Evolutionary conservation across 2,888 invertebrate genomes (phyloP).

Genomic region (Diarsia dahlii): DNA sequence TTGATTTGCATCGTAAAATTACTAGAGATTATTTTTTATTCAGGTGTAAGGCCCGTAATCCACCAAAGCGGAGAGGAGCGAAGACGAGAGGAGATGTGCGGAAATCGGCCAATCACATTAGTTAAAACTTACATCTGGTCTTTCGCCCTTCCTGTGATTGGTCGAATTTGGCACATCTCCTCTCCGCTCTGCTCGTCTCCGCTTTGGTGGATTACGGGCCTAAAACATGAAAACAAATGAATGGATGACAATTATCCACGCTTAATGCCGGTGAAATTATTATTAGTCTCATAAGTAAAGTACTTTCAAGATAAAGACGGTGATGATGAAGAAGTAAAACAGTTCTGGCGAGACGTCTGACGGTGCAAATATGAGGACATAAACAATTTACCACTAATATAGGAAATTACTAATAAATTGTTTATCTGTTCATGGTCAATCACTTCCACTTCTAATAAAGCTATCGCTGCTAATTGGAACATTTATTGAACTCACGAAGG

Average conservation of each 20-base stretch:
- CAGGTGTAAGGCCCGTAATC: too few relatives aligned
- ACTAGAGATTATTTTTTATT: not conserved
- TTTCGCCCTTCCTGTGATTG: too few relatives aligned
- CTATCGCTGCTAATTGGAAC: not conserved
- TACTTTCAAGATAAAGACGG: not conserved
- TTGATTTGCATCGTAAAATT: not conserved
- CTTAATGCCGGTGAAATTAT: too few relatives aligned
- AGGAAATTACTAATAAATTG: not conserved
- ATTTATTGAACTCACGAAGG: not conserved
- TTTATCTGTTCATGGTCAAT: not conserved
- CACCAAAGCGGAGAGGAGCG: too few relatives aligned
- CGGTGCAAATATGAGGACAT: not conserved
- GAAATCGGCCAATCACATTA: too few relatives aligned
- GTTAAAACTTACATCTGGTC: too few relatives aligned
- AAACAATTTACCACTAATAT: not conserved
- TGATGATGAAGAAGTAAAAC: not conserved
- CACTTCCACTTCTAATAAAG: not conserved
- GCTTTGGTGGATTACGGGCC: too few relatives aligned
- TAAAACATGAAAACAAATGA: not conserved
- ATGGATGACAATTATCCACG: too few relatives aligned
- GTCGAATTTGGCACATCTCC: too few relatives aligned
- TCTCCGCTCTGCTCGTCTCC: too few relatives aligned
- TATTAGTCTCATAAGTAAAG: not conserved
- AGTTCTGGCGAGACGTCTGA: not conserved
- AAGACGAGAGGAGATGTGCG: too few relatives aligned